phyloP scores from a whole-genome alignment of 2,888 invertebrate genomes.

The Dyspetes luteomarginatus region DNA sequence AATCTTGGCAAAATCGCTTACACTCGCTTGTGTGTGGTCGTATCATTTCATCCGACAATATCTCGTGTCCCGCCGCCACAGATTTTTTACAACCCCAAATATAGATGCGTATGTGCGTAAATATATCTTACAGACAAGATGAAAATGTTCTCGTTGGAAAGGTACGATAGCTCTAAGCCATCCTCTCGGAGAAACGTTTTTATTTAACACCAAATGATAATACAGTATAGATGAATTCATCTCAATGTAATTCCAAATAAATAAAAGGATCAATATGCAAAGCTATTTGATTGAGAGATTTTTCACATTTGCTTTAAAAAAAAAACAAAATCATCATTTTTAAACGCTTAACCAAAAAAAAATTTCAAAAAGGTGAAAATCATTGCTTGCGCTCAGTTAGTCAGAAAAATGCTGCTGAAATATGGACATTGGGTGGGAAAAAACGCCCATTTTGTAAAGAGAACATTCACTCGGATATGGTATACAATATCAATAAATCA shows the following conservation, averaged over 20 bases:
- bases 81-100: conserved; percentile 35
- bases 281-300: background rate
- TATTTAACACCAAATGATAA: background rate
- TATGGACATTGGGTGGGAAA: too few species aligned
- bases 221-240: conserved; percentile 15
- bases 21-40: conserved; percentile 72
- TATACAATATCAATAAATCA: too few species aligned
- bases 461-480: too few species aligned
- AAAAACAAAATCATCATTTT: too few species aligned
- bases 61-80: conserved; percentile 46
- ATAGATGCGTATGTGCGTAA: background rate
- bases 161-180: conserved; percentile 42
- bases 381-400: too few species aligned
- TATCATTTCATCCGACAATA: conserved; percentile 54
- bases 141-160: conserved; percentile 52
- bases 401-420: too few species aligned
- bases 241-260: background rate
- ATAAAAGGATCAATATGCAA: background rate
- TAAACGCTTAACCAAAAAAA: too few species aligned
- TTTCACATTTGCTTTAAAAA: background rate
- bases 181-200: conserved; percentile 41
- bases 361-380: too few species aligned
- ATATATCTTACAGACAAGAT: conserved; percentile 42
- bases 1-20: conserved; percentile 71
- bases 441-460: too few species aligned